These are phyloP conservation scores for Pedionomus torquatus DNA, from an alignment of 2,113 vertebrate species.

Conservation along the genomic window DNA sequence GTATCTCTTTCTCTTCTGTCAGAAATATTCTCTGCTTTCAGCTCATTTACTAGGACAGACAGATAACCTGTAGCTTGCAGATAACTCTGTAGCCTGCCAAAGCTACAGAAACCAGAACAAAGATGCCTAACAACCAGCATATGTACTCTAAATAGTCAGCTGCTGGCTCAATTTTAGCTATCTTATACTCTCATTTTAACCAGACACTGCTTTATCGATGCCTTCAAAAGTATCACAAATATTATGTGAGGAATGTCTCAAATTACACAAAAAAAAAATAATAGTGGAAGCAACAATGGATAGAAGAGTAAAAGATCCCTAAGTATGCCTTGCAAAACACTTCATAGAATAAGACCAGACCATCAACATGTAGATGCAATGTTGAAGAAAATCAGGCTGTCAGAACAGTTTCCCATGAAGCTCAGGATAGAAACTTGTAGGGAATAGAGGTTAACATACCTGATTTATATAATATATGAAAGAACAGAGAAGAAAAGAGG, in stretches of 20 bases:
- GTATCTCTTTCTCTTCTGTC: background rate
- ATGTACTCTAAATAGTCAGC: background rate
- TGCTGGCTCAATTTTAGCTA: background rate
- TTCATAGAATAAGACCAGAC: background rate
- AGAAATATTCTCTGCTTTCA: background rate
- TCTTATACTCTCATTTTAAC: background rate
- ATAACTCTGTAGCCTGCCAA: background rate
- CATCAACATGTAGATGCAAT: background rate
- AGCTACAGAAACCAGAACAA: background rate
- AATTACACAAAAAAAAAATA: background rate
- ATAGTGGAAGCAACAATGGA: background rate
- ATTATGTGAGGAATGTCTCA: fast-evolving
- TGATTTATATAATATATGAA: background rate
- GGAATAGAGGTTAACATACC: background rate
- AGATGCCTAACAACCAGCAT: background rate
- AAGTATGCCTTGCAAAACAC: background rate
- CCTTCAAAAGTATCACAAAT: background rate
- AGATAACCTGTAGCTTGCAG: background rate
- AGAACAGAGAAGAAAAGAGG: background rate
- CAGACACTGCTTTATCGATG: background rate
- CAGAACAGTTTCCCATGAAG: background rate
- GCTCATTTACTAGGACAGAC: background rate
- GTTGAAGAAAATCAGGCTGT: background rate
- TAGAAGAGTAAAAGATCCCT: background rate
- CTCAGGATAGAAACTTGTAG: background rate